Percentiles rank a stretch among this genome's conserved stretches.
Evolutionary conservation across 1,140 invertebrate species (phyloP).

Genomic region (Venturia canescens): DNA sequence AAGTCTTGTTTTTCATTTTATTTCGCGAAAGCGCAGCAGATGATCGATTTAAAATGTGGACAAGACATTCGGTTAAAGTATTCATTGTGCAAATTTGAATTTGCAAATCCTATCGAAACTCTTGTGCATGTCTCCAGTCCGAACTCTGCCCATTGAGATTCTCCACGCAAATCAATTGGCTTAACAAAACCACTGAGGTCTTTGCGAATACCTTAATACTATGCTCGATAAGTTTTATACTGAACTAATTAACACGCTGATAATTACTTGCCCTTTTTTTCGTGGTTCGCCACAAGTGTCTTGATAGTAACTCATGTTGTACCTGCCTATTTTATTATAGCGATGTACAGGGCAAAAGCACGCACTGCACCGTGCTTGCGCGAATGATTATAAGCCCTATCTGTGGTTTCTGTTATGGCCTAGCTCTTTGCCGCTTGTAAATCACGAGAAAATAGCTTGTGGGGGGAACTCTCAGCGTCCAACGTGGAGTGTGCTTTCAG

Average conservation of each 20-base stretch:
- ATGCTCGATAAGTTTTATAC: not conserved
- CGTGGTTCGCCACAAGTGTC: not conserved
- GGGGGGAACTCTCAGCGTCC: conserved; percentile 26
- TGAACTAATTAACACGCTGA: conserved; percentile 30
- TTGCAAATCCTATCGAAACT: no score
- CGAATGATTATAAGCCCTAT: conserved; percentile 25
- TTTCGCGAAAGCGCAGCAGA: no score
- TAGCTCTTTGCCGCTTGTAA: conserved; percentile 15
- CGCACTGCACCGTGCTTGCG: no score
- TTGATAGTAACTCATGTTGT: conserved; percentile 19
- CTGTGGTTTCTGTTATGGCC: conserved; percentile 17
- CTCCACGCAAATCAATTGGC: conserved; percentile 32
- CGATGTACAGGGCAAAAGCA: not conserved
- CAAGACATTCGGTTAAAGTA: no score
- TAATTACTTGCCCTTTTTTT: not conserved
- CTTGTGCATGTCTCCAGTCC: no score
- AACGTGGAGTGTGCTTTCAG: not conserved
- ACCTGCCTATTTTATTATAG: conserved; percentile 21
- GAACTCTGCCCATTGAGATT: no score
- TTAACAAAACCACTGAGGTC: not conserved
- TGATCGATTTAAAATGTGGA: no score
- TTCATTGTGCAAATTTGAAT: no score
- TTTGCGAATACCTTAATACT: conserved; percentile 26
- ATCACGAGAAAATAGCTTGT: conserved; percentile 38
- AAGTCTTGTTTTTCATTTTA: no score